Conservation (phyloP, 2,113 vertebrate genomes). For the Buteo buteo region DNA sequence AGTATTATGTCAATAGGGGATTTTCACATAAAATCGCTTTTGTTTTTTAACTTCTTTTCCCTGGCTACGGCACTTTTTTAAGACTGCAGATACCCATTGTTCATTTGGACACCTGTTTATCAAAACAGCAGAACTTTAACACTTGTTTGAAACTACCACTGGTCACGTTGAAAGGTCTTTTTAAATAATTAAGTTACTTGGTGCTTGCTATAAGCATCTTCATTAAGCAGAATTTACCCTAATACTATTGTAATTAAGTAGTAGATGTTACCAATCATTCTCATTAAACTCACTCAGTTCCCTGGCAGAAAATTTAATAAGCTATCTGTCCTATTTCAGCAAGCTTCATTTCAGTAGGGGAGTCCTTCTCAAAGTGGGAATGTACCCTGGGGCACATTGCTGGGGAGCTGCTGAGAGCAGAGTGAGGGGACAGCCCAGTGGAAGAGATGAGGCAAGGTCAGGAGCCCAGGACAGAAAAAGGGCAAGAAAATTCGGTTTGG, state of each 20-base stretch:
- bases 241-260: conserved; percentile 2
- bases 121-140: not conserved
- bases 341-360: not conserved
- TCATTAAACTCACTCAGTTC: not conserved
- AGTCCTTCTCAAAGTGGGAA: not conserved
- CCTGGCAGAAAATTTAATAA: not conserved
- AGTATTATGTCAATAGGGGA: not conserved
- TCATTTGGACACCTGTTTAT: not conserved
- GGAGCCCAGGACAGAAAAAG: not conserved
- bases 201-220: not conserved
- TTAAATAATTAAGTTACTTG: not conserved
- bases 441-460: not conserved
- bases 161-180: not conserved
- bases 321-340: not conserved
- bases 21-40: not conserved
- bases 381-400: not conserved
- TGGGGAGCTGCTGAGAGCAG: not conserved
- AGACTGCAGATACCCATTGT: rapidly evolving
- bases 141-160: not conserved
- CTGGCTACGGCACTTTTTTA: not conserved
- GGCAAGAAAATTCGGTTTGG: not conserved
- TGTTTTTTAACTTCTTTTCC: not conserved
- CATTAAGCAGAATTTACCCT: not conserved
- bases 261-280: not conserved
- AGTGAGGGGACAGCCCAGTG: rapidly evolving